Conservation (phyloP, 2,888 invertebrate species). For the Chrysolina oricalcia region DNA sequence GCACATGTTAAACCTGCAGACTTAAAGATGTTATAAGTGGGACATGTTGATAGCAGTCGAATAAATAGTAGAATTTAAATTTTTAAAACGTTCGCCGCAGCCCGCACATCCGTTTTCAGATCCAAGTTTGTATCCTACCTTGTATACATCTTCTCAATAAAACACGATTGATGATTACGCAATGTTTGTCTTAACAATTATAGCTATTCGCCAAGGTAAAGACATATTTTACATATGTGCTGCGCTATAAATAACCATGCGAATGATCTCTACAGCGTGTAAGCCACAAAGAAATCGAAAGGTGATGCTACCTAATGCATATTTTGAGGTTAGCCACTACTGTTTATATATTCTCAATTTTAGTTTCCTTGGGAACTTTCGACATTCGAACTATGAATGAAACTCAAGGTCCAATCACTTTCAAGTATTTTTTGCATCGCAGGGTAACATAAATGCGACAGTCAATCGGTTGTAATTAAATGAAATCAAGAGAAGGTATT, state of each 20-base stretch:
- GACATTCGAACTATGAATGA: background rate
- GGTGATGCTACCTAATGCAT: conserved; percentile 3
- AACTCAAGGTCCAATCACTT: too few species aligned
- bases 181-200: conserved; percentile 25
- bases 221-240: conserved; percentile 5
- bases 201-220: conserved; percentile 19
- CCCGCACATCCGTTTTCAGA: background rate
- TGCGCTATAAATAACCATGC: conserved; percentile 13
- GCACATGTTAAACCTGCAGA: too few species aligned
- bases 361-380: background rate
- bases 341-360: background rate
- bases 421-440: too few species aligned
- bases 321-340: conserved; percentile 11
- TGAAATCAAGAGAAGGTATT: too few species aligned
- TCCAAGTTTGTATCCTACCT: background rate
- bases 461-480: too few species aligned
- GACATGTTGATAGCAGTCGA: too few species aligned
- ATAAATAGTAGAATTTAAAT: too few species aligned
- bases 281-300: conserved; percentile 6
- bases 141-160: conserved; percentile 9
- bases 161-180: conserved; percentile 18
- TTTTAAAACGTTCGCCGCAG: background rate
- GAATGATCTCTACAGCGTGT: conserved; percentile 19
- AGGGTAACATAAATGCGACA: too few species aligned
- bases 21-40: too few species aligned